Percentiles rank a stretch among this genome's conserved stretches.
These are phyloP conservation scores for Halyomorpha halys DNA, from an alignment of 1,140 invertebrate species.

Conservation along the genomic window DNA sequence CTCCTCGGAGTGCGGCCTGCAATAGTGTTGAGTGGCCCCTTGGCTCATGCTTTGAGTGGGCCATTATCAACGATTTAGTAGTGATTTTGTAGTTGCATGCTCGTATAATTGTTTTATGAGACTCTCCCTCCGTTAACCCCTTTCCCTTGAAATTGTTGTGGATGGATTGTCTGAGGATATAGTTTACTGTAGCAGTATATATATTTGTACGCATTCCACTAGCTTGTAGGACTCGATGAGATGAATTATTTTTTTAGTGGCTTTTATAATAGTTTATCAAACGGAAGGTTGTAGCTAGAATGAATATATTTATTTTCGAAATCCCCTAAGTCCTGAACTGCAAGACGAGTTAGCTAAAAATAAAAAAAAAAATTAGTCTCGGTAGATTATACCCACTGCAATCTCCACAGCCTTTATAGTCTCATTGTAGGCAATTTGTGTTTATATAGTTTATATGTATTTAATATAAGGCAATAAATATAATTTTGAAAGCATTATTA, in stretches of 20 bases:
- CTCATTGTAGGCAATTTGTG: neutral
- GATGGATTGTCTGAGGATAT: slow-evolving; percentile 3
- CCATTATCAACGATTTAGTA: neutral
- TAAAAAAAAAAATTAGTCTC: neutral
- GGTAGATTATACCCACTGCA: neutral
- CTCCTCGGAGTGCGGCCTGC: neutral
- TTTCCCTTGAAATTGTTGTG: neutral
- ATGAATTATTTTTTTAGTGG: slow-evolving; percentile 9
- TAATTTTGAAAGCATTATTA: too few species aligned
- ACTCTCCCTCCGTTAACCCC: too few species aligned
- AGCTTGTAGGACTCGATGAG: slow-evolving; percentile 6
- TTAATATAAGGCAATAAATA: too few species aligned
- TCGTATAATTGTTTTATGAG: neutral
- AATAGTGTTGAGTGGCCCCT: neutral
- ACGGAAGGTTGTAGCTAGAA: neutral
- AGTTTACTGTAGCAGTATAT: neutral
- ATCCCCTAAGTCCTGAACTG: neutral
- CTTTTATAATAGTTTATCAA: neutral
- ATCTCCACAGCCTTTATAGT: slow-evolving; percentile 5
- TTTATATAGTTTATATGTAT: neutral
- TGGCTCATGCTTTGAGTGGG: slow-evolving; percentile 6
- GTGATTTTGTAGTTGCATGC: slow-evolving; percentile 13
- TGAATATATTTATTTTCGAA: neutral
- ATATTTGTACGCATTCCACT: slow-evolving; percentile 14
- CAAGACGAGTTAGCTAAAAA: too few species aligned